These are phyloP conservation scores for Girardinichthys multiradiatus DNA, from an alignment of 2,113 vertebrate genomes.

Conservation along the genomic window DNA sequence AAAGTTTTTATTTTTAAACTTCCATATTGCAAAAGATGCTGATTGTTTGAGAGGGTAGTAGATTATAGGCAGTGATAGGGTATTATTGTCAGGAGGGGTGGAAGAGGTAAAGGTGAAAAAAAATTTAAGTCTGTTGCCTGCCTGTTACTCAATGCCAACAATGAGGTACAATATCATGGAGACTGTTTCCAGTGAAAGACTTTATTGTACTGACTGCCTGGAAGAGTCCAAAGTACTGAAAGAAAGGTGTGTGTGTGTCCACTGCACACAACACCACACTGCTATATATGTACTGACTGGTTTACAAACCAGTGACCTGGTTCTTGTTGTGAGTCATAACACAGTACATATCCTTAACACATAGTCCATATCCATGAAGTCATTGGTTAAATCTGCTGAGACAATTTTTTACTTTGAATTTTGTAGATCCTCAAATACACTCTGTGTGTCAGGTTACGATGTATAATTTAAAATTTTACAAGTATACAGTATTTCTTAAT, in stretches of 20 bases:
- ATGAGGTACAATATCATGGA: conserved; percentile 59
- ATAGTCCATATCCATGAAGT: background rate
- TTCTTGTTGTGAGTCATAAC: conserved; percentile 21
- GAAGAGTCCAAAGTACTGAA: conserved; percentile 58
- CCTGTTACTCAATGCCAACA: conserved; percentile 38
- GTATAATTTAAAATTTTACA: background rate
- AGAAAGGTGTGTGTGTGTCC: conserved; percentile 44
- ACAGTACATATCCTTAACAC: background rate
- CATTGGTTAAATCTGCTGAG: background rate
- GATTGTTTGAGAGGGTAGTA: conserved; percentile 5
- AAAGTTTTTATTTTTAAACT: background rate
- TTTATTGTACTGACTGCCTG: conserved; percentile 56
- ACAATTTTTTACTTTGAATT: background rate
- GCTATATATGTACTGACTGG: conserved; percentile 20
- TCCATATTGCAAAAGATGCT: background rate
- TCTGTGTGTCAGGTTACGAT: background rate
- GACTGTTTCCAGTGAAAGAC: conserved; percentile 64
- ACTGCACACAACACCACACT: conserved; percentile 9
- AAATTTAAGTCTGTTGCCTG: conserved; percentile 33
- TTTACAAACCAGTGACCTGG: conserved; percentile 45
- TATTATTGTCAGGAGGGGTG: conserved; percentile 3
- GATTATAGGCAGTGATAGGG: conserved; percentile 25
- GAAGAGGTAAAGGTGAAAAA: conserved; percentile 23
- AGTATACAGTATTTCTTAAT: background rate
- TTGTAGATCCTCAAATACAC: background rate